phyloP scores from a whole-genome alignment of 2,797 vertebrate genomes.

The Anguilla pacifica region DNA sequence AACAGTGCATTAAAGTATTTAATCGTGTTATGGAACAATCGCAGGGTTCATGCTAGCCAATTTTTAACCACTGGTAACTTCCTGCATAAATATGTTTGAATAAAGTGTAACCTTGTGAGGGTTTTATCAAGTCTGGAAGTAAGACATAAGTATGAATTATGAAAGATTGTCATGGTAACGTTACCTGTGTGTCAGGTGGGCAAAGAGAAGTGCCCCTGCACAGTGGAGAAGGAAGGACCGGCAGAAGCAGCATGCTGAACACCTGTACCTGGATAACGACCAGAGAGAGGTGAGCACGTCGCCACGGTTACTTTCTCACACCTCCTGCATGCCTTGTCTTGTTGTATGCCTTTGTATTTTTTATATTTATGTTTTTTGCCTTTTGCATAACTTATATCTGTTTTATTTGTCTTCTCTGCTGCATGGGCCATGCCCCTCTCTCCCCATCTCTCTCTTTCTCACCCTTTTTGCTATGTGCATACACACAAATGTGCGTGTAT shows the following conservation, averaged over 20 bases:
- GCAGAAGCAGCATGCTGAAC: constrained; percentile 96
- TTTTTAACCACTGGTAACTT: not conserved
- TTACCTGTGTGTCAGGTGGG: constrained; percentile 76
- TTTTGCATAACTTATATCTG: constrained; percentile 42
- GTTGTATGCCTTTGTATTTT: not conserved
- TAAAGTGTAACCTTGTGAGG: not conserved
- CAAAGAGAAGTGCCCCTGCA: constrained; percentile 94
- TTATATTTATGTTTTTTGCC: constrained; percentile 41
- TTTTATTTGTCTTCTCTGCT: constrained; percentile 39
- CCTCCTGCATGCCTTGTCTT: not conserved
- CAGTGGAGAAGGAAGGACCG: constrained; percentile 95
- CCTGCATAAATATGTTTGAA: not conserved
- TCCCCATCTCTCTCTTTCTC: not conserved
- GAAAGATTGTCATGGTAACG: not conserved
- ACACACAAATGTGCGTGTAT: not conserved
- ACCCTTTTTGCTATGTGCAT: not conserved
- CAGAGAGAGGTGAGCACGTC: constrained; percentile 88
- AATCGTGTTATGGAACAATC: not conserved
- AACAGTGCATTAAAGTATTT: not conserved
- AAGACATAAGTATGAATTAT: not conserved
- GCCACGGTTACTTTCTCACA: not conserved
- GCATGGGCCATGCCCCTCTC: not conserved
- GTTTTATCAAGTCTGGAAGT: not conserved
- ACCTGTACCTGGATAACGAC: constrained; percentile 95
- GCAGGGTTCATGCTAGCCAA: not conserved